phyloP scores from a whole-genome alignment of 2,888 invertebrate genomes.

The Apomyelois bistriatella region DNA sequence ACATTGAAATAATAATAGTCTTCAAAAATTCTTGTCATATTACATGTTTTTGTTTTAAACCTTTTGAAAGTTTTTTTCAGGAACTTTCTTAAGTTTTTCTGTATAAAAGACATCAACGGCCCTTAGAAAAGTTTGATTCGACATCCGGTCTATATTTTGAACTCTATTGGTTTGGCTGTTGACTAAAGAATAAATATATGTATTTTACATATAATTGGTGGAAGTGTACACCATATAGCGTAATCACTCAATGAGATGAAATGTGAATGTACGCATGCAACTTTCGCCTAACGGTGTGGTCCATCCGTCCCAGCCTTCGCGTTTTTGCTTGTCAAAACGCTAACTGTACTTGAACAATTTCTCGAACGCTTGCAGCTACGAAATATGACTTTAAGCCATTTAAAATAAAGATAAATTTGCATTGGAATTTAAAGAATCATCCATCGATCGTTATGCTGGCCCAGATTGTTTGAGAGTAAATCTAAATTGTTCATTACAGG shows the following conservation, averaged over 20 bases:
- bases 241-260: conserved; percentile 26
- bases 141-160: neutral
- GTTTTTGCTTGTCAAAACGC: conserved; percentile 68
- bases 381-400: neutral
- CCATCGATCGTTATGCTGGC: neutral
- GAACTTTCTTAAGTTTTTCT: too few relatives aligned
- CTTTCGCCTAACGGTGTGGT: conserved; percentile 16
- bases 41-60: too few relatives aligned
- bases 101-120: neutral
- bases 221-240: conserved; percentile 1
- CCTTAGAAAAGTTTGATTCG: neutral
- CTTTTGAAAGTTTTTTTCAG: too few relatives aligned
- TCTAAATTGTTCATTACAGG: neutral
- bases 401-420: conserved; percentile 2
- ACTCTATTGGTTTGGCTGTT: too few relatives aligned
- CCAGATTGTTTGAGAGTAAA: conserved; percentile 3
- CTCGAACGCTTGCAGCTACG: neutral
- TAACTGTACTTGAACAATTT: conserved; percentile 52
- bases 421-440: neutral
- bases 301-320: conserved; percentile 10
- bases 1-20: too few relatives aligned
- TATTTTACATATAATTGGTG: neutral
- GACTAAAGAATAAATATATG: neutral
- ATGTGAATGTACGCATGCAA: conserved; percentile 36
- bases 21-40: too few relatives aligned